Percentiles rank a stretch among this genome's conserved stretches.
Evolutionary conservation across 2,888 invertebrate genomes (phyloP).

Genomic region (Euzetes globulus): DNA sequence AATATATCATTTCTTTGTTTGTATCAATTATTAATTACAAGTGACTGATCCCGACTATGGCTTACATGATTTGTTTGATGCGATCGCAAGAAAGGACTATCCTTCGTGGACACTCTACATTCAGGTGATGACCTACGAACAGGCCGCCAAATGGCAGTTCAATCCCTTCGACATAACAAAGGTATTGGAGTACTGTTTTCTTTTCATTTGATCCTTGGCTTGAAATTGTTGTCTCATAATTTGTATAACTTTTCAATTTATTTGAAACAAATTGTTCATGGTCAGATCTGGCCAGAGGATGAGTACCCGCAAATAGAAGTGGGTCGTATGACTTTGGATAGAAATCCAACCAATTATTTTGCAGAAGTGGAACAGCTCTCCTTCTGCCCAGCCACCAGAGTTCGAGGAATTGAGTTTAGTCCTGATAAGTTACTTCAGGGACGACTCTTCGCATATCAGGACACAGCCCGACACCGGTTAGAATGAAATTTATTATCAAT

Average conservation of each 20-base stretch:
- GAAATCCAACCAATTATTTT: constrained; percentile 86
- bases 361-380: constrained; percentile 88
- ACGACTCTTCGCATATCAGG: constrained; percentile 76
- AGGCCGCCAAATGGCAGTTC: constrained; percentile 68
- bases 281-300: constrained; percentile 65
- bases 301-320: constrained; percentile 81
- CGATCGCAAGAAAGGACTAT: constrained; percentile 61
- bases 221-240: neutral
- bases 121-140: constrained; percentile 73
- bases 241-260: neutral
- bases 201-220: constrained; percentile 26
- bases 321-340: constrained; percentile 74
- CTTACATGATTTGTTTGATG: constrained; percentile 79
- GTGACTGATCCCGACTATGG: constrained; percentile 73
- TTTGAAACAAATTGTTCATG: neutral
- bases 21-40: too few relatives aligned
- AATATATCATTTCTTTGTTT: too few relatives aligned
- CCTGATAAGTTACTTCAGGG: constrained; percentile 87
- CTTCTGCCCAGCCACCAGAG: constrained; percentile 78
- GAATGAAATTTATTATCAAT: neutral
- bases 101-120: constrained; percentile 69
- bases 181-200: too few relatives aligned
- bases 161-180: constrained; percentile 93
- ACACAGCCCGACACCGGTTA: constrained; percentile 76
- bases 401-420: constrained; percentile 86